Percentiles rank a stretch among this genome's conserved stretches.
These are phyloP conservation scores for Cephus rjabovi DNA, from an alignment of 2,888 invertebrate species.

Conservation along the genomic window DNA sequence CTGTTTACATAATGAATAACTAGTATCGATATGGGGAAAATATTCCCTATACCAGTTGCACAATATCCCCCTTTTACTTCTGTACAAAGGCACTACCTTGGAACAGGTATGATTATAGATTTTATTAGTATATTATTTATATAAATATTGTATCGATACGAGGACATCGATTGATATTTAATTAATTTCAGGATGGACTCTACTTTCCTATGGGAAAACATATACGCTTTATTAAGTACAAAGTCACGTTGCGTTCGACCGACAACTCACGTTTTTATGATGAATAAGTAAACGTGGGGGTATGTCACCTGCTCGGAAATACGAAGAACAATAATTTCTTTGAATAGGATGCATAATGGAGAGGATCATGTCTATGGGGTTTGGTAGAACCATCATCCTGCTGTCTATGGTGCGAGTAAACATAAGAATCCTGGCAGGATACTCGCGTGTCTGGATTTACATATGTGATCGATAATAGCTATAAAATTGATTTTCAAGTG, in stretches of 20 bases:
- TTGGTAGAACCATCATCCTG: neutral
- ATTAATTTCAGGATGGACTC: neutral
- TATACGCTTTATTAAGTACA: neutral
- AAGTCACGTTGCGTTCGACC: neutral
- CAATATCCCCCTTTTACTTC: neutral
- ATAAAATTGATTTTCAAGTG: neutral
- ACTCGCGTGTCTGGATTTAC: slow-evolving; percentile 13
- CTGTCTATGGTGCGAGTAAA: slow-evolving; percentile 22
- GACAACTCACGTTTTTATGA: neutral
- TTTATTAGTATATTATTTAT: neutral
- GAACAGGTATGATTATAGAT: neutral
- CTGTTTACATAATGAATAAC: slow-evolving; percentile 39
- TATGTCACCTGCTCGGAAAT: neutral
- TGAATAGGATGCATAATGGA: slow-evolving; percentile 26
- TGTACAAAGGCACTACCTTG: neutral
- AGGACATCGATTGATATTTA: neutral
- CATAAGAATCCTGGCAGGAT: slow-evolving; percentile 16
- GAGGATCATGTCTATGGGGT: neutral
- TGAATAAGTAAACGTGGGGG: slow-evolving; percentile 1
- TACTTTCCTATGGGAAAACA: neutral
- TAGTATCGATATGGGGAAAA: slow-evolving; percentile 13
- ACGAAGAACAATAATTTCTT: slow-evolving; percentile 12
- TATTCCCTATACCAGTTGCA: neutral
- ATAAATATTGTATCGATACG: neutral
- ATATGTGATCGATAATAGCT: slow-evolving; percentile 12